These are phyloP conservation scores for Heliconius hewitsoni DNA, from an alignment of 1,140 invertebrate genomes.

Conservation along the genomic window DNA sequence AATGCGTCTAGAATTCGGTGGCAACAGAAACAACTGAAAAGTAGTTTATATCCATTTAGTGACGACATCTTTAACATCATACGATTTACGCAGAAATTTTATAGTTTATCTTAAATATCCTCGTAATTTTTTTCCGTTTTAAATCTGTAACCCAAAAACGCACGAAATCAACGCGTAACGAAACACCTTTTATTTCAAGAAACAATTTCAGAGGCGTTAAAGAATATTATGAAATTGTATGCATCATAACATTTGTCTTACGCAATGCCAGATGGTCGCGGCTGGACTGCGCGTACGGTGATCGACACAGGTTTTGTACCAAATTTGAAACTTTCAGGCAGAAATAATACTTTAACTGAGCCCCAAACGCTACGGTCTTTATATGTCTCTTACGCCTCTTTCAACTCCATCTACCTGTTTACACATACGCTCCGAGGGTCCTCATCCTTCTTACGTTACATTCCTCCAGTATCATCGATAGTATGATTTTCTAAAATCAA, in stretches of 20 bases:
- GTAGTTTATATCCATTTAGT: background rate
- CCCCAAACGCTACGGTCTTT: no score
- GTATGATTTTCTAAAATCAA: no score
- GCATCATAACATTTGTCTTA: slow-evolving; percentile 28
- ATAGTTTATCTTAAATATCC: background rate
- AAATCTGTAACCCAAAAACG: background rate
- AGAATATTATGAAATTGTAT: slow-evolving; percentile 30
- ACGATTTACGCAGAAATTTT: background rate
- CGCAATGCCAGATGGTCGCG: slow-evolving; percentile 24
- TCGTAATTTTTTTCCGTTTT: background rate
- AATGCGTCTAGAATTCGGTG: no score
- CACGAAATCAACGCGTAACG: slow-evolving; percentile 5
- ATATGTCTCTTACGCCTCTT: no score
- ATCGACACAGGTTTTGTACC: background rate
- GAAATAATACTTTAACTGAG: background rate
- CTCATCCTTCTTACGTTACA: no score
- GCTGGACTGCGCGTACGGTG: slow-evolving; percentile 19
- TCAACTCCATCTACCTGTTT: no score
- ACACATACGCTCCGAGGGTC: no score
- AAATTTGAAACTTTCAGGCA: background rate
- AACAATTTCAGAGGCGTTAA: slow-evolving; percentile 27
- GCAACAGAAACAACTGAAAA: no score
- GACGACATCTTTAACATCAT: background rate
- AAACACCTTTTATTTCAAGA: slow-evolving; percentile 25
- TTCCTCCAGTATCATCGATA: no score